Conservation (phyloP, 64 coral and sea anemone genomes). For the Montipora efflorescens region DNA sequence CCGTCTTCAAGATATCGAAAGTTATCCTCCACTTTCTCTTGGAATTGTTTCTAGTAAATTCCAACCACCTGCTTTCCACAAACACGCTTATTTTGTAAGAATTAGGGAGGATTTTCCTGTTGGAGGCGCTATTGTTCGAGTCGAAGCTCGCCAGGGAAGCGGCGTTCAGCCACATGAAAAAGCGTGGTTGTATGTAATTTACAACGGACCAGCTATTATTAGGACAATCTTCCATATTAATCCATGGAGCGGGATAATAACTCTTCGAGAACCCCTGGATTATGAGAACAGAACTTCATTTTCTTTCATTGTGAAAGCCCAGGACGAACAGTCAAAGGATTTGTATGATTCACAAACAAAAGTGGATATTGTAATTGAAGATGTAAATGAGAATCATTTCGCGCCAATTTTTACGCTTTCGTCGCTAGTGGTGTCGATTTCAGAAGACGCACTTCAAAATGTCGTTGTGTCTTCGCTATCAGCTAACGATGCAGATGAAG, state of each 20-base stretch:
- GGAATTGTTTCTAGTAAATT: background rate
- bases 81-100: constrained; percentile 77
- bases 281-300: constrained; percentile 60
- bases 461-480: constrained; percentile 51
- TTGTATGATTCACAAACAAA: constrained; percentile 34
- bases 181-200: constrained; percentile 44
- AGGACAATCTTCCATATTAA: constrained; percentile 82
- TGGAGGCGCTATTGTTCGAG: constrained; percentile 71
- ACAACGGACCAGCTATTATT: constrained; percentile 13
- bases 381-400: constrained; percentile 83
- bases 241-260: constrained; percentile 85
- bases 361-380: constrained; percentile 70
- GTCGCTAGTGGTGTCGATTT: constrained; percentile 41
- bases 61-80: constrained; percentile 46
- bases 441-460: constrained; percentile 37
- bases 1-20: constrained; percentile 54
- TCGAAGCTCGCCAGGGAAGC: constrained; percentile 30
- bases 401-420: constrained; percentile 64
- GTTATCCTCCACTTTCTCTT: constrained; percentile 58
- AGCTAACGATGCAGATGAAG: constrained; percentile 72
- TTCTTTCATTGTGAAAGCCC: constrained; percentile 45
- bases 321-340: background rate
- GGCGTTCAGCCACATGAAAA: constrained; percentile 28
- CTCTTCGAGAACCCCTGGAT: constrained; percentile 78
- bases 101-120: constrained; percentile 93